Percentiles rank a stretch among this genome's conserved stretches.
phyloP scores from a whole-genome alignment of 2,113 vertebrate genomes.

The Calidris pugnax region DNA sequence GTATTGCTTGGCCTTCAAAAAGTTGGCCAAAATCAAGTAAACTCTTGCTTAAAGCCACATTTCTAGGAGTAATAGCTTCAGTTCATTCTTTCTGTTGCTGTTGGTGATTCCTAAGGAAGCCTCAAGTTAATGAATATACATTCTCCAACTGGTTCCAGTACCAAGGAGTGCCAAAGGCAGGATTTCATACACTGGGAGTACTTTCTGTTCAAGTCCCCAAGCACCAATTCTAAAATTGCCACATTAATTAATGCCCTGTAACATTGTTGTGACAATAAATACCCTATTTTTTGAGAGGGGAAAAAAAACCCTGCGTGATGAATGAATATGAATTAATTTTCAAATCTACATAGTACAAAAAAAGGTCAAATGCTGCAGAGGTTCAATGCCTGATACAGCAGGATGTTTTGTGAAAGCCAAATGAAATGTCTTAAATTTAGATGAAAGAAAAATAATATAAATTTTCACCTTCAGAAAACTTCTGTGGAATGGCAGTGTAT shows the following conservation, averaged over 20 bases:
- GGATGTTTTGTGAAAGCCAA: background rate
- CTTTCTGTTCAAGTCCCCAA: background rate
- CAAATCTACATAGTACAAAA: background rate
- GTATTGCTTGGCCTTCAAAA: background rate
- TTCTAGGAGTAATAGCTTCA: background rate
- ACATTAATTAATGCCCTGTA: background rate
- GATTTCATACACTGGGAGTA: background rate
- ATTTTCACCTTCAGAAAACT: background rate
- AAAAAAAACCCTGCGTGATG: background rate
- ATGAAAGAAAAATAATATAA: no score
- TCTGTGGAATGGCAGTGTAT: background rate
- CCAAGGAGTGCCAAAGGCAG: background rate
- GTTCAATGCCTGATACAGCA: background rate
- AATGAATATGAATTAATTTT: background rate
- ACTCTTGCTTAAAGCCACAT: background rate
- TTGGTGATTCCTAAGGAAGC: background rate
- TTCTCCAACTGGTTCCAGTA: background rate
- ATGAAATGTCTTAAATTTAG: background rate
- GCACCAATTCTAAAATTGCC: background rate
- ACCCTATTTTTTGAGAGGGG: background rate
- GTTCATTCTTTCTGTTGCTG: background rate
- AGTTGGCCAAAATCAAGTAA: background rate
- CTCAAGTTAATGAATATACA: background rate
- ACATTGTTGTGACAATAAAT: background rate
- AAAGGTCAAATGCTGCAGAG: background rate